phyloP scores from a whole-genome alignment of 2,113 vertebrate species.

The Pionites leucogaster region DNA sequence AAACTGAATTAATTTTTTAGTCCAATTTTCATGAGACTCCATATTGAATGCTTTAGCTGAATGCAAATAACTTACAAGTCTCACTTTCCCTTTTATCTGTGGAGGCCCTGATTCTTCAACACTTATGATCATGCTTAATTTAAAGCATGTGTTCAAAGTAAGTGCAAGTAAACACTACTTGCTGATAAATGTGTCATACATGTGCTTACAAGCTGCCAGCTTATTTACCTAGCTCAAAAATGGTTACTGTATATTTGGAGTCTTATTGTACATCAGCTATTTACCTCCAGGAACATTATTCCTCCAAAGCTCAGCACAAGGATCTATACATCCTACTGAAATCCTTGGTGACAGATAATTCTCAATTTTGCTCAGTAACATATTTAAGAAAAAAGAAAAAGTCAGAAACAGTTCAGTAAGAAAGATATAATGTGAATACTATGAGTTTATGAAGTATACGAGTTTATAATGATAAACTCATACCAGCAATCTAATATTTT shows the following conservation, averaged over 20 bases:
- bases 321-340: background rate
- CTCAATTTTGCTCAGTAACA: background rate
- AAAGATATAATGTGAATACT: background rate
- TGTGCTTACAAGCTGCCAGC: background rate
- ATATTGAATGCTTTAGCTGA: constrained; percentile 37
- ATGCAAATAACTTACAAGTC: constrained; percentile 29
- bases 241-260: background rate
- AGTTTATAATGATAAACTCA: background rate
- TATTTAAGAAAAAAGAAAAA: background rate
- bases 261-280: background rate
- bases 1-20: constrained; percentile 61
- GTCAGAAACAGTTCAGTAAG: background rate
- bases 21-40: constrained; percentile 46
- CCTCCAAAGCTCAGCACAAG: background rate
- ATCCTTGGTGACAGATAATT: background rate
- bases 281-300: background rate
- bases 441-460: background rate
- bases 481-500: background rate
- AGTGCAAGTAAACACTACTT: background rate
- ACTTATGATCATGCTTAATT: background rate
- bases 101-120: background rate
- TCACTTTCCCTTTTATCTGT: constrained; percentile 38
- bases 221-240: background rate
- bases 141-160: constrained; percentile 20
- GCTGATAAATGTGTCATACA: background rate